These are phyloP conservation scores for Hestina assimilis DNA, from an alignment of 1,140 invertebrate genomes.

Conservation along the genomic window DNA sequence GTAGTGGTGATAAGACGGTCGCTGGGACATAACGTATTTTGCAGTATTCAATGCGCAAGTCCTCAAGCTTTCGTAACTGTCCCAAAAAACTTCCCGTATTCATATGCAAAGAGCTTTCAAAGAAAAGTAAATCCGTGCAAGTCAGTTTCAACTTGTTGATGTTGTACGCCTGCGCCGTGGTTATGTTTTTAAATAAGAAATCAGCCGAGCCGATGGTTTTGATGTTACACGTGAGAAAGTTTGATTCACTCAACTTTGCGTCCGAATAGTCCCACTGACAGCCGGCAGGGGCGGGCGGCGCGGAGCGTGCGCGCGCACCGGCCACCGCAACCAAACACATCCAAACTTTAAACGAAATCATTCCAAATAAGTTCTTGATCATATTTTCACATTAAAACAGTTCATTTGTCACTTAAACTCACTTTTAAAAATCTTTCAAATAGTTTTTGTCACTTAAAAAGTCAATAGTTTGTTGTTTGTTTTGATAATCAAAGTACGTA, in stretches of 20 bases:
- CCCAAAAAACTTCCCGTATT: conserved; percentile 83
- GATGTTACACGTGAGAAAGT: conserved; percentile 84
- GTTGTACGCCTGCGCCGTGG: conserved; percentile 82
- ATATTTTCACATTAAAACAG: conserved; percentile 64
- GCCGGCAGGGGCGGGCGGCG: conserved; percentile 80
- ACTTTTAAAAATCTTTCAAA: conserved; percentile 40
- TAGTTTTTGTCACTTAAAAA: conserved; percentile 57
- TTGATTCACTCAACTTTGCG: conserved; percentile 77
- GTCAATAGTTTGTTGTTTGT: conserved; percentile 51
- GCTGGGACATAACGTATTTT: conserved; percentile 87
- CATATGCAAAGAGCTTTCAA: conserved; percentile 85
- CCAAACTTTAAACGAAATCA: conserved; percentile 76
- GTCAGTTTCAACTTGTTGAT: conserved; percentile 85
- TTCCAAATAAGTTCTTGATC: conserved; percentile 67
- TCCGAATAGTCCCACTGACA: conserved; percentile 83
- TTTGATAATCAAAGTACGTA: conserved; percentile 52
- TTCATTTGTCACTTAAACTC: conserved; percentile 67
- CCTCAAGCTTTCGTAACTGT: conserved; percentile 79
- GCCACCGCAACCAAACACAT: conserved; percentile 66
- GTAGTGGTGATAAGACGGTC: conserved; percentile 83
- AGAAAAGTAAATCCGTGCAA: conserved; percentile 89
- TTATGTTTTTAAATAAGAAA: conserved; percentile 84
- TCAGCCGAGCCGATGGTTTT: conserved; percentile 85
- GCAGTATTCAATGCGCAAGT: conserved; percentile 87
- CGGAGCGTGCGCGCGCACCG: conserved; percentile 70